Percentiles rank a stretch among this genome's conserved stretches.
Conservation (phyloP, 2,113 vertebrate genomes). For the Cololabis saira region DNA sequence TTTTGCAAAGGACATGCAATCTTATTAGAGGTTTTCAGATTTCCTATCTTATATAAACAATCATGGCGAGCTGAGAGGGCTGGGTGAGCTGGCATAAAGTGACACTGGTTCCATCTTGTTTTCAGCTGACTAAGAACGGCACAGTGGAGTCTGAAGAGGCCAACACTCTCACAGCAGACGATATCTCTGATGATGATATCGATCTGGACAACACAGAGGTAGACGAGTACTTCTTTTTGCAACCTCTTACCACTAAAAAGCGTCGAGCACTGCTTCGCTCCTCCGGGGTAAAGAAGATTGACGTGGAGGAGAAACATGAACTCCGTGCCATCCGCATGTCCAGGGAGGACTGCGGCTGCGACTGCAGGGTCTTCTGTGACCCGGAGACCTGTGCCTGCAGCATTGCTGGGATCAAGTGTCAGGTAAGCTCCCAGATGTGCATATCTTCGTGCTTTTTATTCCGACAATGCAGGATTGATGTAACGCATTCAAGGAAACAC, state of each 20-base stretch:
- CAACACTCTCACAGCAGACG: slow-evolving; percentile 91
- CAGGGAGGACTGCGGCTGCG: slow-evolving; percentile 96
- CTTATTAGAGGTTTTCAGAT: too few species aligned
- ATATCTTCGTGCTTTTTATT: not conserved
- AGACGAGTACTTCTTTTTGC: slow-evolving; percentile 98
- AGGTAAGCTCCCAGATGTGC: slow-evolving; percentile 80
- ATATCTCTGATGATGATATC: slow-evolving; percentile 98
- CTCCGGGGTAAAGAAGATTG: slow-evolving; percentile 97
- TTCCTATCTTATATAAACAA: too few species aligned
- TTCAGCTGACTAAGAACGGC: slow-evolving; percentile 96
- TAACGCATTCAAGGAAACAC: not conserved
- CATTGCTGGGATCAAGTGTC: slow-evolving; percentile 97
- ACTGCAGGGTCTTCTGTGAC: slow-evolving; percentile 96
- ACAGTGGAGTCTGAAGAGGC: slow-evolving; percentile 96
- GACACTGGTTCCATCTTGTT: slow-evolving; percentile 30
- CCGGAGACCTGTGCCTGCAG: slow-evolving; percentile 98
- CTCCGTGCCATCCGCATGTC: slow-evolving; percentile 94
- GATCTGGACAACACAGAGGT: slow-evolving; percentile 98
- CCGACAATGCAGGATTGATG: not conserved
- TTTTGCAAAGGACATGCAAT: too few species aligned
- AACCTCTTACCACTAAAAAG: slow-evolving; percentile 96
- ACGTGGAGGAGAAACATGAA: slow-evolving; percentile 97
- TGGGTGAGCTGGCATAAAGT: not conserved
- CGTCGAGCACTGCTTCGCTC: slow-evolving; percentile 90
- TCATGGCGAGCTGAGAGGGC: not conserved